Percentiles rank a stretch among this genome's conserved stretches.
Evolutionary conservation across 2,888 invertebrate species (phyloP).

Genomic region (Spialia ferax): DNA sequence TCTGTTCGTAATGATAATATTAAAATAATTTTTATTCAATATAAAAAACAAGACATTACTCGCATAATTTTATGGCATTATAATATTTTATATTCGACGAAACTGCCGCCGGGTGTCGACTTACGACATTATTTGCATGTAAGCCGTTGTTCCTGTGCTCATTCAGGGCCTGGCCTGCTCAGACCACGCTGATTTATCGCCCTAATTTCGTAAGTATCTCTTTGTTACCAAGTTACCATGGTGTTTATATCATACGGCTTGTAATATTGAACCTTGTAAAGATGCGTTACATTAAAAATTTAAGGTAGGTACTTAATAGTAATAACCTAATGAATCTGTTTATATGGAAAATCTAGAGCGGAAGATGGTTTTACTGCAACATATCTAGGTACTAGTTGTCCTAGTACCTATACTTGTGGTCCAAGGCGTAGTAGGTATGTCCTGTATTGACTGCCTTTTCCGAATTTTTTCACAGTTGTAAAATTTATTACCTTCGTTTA

Average conservation of each 20-base stretch:
- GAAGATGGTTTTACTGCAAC: background rate
- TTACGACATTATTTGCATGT: slow-evolving; percentile 82
- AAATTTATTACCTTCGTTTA: too few relatives aligned
- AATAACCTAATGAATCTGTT: too few relatives aligned
- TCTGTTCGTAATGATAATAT: too few relatives aligned
- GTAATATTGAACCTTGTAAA: slow-evolving; percentile 45
- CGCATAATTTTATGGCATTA: slow-evolving; percentile 51
- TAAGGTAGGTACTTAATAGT: too few relatives aligned
- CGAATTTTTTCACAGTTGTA: too few relatives aligned
- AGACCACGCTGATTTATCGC: slow-evolving; percentile 79
- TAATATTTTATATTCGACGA: slow-evolving; percentile 77
- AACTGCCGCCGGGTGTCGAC: slow-evolving; percentile 63
- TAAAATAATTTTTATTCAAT: too few relatives aligned
- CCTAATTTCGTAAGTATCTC: slow-evolving; percentile 86
- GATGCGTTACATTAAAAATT: background rate
- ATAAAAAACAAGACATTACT: slow-evolving; percentile 26
- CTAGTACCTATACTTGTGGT: too few relatives aligned
- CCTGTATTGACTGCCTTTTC: too few relatives aligned
- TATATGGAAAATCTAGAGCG: background rate
- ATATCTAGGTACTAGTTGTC: too few relatives aligned
- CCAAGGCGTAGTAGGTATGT: too few relatives aligned
- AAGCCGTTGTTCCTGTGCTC: slow-evolving; percentile 79
- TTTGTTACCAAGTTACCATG: slow-evolving; percentile 79
- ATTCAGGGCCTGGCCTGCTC: slow-evolving; percentile 73
- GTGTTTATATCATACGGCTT: slow-evolving; percentile 56